Percentiles rank a stretch among this genome's conserved stretches.
phyloP scores from a whole-genome alignment of 2,113 vertebrate genomes.

The Anoura caudifer region DNA sequence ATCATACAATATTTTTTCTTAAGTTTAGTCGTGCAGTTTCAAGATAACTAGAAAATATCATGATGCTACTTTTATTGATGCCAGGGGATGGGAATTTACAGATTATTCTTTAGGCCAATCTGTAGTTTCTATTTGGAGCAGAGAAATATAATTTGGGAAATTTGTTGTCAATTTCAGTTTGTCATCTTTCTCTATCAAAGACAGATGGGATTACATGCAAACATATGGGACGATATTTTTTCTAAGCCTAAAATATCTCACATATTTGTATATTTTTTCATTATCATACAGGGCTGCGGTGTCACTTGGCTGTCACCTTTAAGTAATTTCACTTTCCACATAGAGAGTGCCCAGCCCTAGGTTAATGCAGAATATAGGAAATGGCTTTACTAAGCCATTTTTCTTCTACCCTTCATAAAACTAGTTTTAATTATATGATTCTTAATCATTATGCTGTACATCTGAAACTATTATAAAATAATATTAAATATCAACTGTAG shows the following conservation, averaged over 20 bases:
- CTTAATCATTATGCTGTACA: neutral
- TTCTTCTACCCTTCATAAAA: neutral
- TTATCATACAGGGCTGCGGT: conserved; percentile 23
- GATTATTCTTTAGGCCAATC: conserved; percentile 34
- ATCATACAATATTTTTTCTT: neutral
- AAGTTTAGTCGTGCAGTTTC: neutral
- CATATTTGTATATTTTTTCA: conserved; percentile 47
- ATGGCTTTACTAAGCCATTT: neutral
- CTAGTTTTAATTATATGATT: neutral
- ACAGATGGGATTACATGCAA: conserved; percentile 58
- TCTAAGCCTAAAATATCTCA: neutral
- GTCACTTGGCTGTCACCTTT: conserved; percentile 47
- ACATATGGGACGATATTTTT: conserved; percentile 26
- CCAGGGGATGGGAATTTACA: neutral
- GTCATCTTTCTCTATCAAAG: conserved; percentile 57
- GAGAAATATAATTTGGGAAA: conserved; percentile 39
- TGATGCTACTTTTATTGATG: neutral
- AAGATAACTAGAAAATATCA: conserved; percentile 2
- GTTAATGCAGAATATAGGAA: conserved; percentile 11
- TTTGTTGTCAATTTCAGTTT: conserved; percentile 58
- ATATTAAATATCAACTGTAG: neutral
- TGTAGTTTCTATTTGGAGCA: conserved; percentile 34
- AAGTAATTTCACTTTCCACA: conserved; percentile 27
- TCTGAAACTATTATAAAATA: neutral
- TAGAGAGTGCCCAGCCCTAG: neutral